Evolutionary conservation across 1,140 invertebrate species (phyloP).

Genomic region (Macrobrachium nipponense): DNA sequence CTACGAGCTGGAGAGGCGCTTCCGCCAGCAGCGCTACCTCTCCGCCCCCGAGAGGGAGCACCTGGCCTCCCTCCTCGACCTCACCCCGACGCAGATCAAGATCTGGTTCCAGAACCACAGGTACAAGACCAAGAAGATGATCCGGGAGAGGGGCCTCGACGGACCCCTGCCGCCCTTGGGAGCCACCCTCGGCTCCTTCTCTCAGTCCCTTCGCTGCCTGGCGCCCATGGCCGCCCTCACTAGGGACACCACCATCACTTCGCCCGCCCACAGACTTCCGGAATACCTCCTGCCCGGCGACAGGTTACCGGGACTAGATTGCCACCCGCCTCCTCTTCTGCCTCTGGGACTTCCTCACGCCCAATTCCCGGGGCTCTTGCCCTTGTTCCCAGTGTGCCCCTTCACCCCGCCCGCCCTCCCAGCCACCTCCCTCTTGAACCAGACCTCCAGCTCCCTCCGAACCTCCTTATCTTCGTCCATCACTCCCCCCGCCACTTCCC

Average conservation of each 20-base stretch:
- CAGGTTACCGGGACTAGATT: slow-evolving; percentile 38
- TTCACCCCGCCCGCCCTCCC: slow-evolving; percentile 46
- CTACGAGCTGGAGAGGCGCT: slow-evolving; percentile 95
- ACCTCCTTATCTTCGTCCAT: slow-evolving; percentile 30
- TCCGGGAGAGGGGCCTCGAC: slow-evolving; percentile 63
- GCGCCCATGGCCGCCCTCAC: slow-evolving; percentile 39
- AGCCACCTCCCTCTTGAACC: slow-evolving; percentile 37
- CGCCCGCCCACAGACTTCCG: slow-evolving; percentile 36
- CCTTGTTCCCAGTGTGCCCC: slow-evolving; percentile 52
- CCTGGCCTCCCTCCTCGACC: slow-evolving; percentile 88
- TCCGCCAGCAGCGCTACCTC: slow-evolving; percentile 94
- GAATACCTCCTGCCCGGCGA: slow-evolving; percentile 48
- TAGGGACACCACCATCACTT: slow-evolving; percentile 38
- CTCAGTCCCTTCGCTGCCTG: slow-evolving; percentile 48
- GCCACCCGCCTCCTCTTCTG: slow-evolving; percentile 40
- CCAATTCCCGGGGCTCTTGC: slow-evolving; percentile 46
- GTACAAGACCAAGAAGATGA: slow-evolving; percentile 89
- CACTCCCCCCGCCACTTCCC: slow-evolving; percentile 14
- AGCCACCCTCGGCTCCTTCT: slow-evolving; percentile 36
- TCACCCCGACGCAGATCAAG: slow-evolving; percentile 93
- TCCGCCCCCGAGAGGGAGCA: slow-evolving; percentile 97
- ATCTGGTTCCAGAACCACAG: slow-evolving; percentile 97
- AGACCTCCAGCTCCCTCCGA: slow-evolving; percentile 32
- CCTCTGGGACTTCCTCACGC: slow-evolving; percentile 42
- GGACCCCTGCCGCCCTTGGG: slow-evolving; percentile 51